Evolutionary conservation across 2,113 vertebrate species (phyloP).

Genomic region (Chinchilla lanigera): DNA sequence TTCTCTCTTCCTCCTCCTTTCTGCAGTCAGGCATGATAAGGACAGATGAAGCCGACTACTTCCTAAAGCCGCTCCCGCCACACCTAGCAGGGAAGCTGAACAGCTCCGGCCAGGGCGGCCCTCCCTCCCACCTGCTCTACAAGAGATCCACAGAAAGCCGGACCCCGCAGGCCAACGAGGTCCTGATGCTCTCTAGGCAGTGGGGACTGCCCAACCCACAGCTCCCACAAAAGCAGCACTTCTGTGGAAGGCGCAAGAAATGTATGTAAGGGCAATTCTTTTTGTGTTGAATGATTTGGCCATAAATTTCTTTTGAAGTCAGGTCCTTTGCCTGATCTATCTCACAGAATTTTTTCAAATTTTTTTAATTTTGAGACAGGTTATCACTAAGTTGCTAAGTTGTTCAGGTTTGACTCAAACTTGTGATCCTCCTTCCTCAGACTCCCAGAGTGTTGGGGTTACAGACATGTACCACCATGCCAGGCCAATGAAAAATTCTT

Average conservation of each 20-base stretch:
- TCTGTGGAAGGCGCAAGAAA: conserved; percentile 95
- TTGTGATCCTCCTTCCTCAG: neutral
- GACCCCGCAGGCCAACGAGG: neutral
- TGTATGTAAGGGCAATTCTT: conserved; percentile 92
- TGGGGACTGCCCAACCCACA: conserved; percentile 53
- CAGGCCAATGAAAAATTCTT: neutral
- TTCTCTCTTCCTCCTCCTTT: conserved; percentile 68
- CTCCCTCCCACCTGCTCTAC: conserved; percentile 92
- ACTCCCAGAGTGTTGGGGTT: neutral
- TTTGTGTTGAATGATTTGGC: conserved; percentile 5
- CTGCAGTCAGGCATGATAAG: conserved; percentile 94
- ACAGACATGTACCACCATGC: no score
- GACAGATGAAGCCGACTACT: conserved; percentile 91
- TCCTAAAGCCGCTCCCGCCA: conserved; percentile 89
- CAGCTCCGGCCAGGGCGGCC: conserved; percentile 74
- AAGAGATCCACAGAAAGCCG: conserved; percentile 82
- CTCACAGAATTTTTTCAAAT: neutral
- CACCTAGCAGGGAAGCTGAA: conserved; percentile 83
- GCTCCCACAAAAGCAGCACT: conserved; percentile 88
- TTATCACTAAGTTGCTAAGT: neutral
- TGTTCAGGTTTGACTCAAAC: neutral
- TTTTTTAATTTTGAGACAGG: neutral
- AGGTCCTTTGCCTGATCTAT: neutral
- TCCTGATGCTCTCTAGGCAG: conserved; percentile 44
- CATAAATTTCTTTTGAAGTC: neutral